phyloP scores from a whole-genome alignment of 1,140 invertebrate genomes.

The Bombus fervidus region DNA sequence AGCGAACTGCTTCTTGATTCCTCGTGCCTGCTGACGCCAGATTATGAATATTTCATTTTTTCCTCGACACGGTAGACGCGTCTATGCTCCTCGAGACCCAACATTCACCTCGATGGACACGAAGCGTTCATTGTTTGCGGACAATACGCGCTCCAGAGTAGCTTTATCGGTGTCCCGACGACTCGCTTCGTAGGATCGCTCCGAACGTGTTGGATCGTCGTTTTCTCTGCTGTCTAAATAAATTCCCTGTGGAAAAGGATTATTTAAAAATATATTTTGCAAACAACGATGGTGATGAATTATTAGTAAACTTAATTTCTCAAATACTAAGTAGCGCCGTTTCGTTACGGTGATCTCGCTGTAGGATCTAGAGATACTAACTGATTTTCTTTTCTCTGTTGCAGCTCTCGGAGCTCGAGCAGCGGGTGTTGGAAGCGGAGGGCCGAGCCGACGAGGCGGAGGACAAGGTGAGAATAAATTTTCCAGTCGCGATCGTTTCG shows the following conservation, averaged over 20 bases:
- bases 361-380: neutral
- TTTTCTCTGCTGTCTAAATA: neutral
- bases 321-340: too few species aligned
- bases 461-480: slow-evolving; percentile 89
- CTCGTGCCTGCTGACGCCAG: slow-evolving; percentile 21
- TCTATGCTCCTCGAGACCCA: too few species aligned
- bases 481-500: slow-evolving; percentile 1
- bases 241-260: neutral
- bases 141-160: neutral
- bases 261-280: neutral
- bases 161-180: neutral
- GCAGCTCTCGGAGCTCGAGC: slow-evolving; percentile 95
- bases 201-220: neutral
- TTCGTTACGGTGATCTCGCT: too few species aligned
- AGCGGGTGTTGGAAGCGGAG: slow-evolving; percentile 94
- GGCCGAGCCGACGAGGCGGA: slow-evolving; percentile 94
- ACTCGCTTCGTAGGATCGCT: too few species aligned
- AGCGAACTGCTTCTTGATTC: neutral
- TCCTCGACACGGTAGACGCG: neutral
- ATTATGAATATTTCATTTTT: slow-evolving; percentile 54
- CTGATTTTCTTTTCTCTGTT: slow-evolving; percentile 84
- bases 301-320: too few species aligned
- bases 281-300: too few species aligned
- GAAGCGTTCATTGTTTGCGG: neutral
- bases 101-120: neutral